Base-by-base conservation (phyloP, 1,140 invertebrate species). In the Sitobion miscanthi region DNA sequence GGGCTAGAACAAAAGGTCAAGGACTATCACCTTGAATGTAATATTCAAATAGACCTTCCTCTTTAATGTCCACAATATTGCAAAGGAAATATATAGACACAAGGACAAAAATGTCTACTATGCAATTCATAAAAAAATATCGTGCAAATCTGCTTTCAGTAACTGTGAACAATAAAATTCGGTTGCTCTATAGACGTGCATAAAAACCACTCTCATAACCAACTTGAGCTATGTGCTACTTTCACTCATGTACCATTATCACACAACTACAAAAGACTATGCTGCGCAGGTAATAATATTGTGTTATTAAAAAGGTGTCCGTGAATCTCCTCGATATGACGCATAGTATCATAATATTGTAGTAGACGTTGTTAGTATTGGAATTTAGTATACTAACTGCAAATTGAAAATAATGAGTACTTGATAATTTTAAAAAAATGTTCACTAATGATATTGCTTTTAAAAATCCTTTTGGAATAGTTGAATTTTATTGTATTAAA, bases 221-320 rank as follows among this genome's bases (percentile, higher is more conserved):
- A 42, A 93, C 77, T 85, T 83, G 35, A 54, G 77, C 91, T 85
- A 93, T 85, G 91, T 93, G 91, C 91, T 93, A 93, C 91, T 93
- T 93, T 93, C 91, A 93, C 91, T 93, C 77, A 25, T 93, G 91
- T 93, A 85, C 91, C 91, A 93, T 93, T 93, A 93, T 93, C 82
- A 38, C 91, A 86, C 82, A 30, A 42, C 86, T 52, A 38, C 91
- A 86, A 52, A 30, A 42, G 49, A 83, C n/a, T 54, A 54, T 90
- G 77, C 62, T 85, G 21, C 82, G 45, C 30, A 86, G 35, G 45
- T 91, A 45, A 93, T 30, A 86, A 85, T 93, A 57, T 83, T 85
- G 8, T 30, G 49, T 93, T 93, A 83, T 93, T 93, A 38, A 85
- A 86, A 93, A 86, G 6, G 35, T 30, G 49, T 85, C 38, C 49